Evolutionary conservation across 1,140 invertebrate species (phyloP).

Genomic region (Hylaeus anthracinus): DNA sequence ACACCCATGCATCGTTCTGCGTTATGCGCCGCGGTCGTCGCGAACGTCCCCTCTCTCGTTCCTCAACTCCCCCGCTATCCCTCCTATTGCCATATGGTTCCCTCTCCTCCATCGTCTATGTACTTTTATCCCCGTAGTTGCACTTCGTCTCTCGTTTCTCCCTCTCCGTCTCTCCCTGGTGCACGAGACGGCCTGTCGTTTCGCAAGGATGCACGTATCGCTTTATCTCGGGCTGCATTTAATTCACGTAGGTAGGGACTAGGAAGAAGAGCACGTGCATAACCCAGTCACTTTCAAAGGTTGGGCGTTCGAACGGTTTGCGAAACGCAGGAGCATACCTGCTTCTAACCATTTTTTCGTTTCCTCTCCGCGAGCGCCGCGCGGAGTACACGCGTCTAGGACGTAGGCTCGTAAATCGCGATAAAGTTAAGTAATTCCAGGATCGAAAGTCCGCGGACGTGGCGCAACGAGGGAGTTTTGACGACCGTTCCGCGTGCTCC

Average conservation of each 20-base stretch:
- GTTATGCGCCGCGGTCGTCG: conserved; percentile 53
- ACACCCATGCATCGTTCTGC: conserved; percentile 57
- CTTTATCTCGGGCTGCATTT: conserved; percentile 65
- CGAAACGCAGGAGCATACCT: conserved; percentile 64
- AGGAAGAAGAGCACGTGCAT: conserved; percentile 67
- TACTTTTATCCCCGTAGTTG: conserved; percentile 36
- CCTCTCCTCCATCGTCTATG: conserved; percentile 10
- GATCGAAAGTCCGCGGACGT: conserved; percentile 43
- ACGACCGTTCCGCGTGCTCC: conserved; percentile 9
- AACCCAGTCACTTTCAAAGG: conserved; percentile 67
- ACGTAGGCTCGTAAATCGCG: conserved; percentile 54
- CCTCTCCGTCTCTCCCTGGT: conserved; percentile 14
- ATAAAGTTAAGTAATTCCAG: conserved; percentile 58
- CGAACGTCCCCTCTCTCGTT: neutral
- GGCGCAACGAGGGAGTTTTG: conserved; percentile 47
- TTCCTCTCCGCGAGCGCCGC: neutral
- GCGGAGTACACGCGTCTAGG: conserved; percentile 39
- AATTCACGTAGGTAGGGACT: conserved; percentile 67
- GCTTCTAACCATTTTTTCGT: conserved; percentile 21
- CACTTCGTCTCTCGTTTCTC: neutral
- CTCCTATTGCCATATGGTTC: neutral
- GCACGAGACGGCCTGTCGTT: conserved; percentile 56
- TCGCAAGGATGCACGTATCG: conserved; percentile 66
- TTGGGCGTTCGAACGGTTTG: conserved; percentile 66
- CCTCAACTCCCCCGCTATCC: conserved; percentile 8